A percentile compares a stretch with the other conserved stretches of the same genome.
phyloP scores from a whole-genome alignment of 2,797 vertebrate genomes.

The Molossus molossus region DNA sequence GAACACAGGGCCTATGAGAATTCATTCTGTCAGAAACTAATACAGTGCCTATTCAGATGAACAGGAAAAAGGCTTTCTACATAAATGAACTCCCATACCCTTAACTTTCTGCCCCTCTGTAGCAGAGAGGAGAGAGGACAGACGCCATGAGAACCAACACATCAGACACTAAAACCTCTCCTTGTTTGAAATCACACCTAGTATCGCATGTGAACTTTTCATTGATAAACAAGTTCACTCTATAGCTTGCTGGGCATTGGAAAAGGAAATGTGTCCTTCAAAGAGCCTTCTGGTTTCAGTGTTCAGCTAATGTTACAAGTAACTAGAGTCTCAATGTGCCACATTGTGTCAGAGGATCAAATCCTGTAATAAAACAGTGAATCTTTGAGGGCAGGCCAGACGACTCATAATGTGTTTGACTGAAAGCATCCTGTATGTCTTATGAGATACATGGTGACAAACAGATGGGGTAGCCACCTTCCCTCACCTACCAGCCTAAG shows the following conservation, averaged over 20 bases:
- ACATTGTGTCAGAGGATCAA: conserved; percentile 14
- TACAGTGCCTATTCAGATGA: neutral
- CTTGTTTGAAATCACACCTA: conserved; percentile 30
- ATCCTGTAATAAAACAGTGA: neutral
- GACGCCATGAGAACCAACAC: neutral
- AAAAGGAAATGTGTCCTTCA: conserved; percentile 48
- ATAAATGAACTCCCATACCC: neutral
- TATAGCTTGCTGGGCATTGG: neutral
- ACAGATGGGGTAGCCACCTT: neutral
- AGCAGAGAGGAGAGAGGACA: neutral
- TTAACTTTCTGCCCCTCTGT: neutral
- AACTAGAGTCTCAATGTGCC: neutral
- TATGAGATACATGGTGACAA: neutral
- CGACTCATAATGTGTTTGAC: neutral
- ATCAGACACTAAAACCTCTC: neutral
- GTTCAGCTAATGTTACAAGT: neutral
- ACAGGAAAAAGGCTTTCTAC: neutral
- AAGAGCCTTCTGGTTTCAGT: neutral
- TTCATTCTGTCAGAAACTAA: neutral
- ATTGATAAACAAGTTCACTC: conserved; percentile 3
- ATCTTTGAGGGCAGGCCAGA: neutral
- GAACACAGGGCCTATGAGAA: neutral
- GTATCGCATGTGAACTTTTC: neutral
- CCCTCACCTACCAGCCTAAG: neutral
- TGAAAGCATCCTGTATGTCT: neutral